Percentiles rank a stretch among this genome's conserved stretches.
These are phyloP conservation scores for Polydrusus tereticollis DNA, from an alignment of 2,888 invertebrate genomes.

Conservation along the genomic window DNA sequence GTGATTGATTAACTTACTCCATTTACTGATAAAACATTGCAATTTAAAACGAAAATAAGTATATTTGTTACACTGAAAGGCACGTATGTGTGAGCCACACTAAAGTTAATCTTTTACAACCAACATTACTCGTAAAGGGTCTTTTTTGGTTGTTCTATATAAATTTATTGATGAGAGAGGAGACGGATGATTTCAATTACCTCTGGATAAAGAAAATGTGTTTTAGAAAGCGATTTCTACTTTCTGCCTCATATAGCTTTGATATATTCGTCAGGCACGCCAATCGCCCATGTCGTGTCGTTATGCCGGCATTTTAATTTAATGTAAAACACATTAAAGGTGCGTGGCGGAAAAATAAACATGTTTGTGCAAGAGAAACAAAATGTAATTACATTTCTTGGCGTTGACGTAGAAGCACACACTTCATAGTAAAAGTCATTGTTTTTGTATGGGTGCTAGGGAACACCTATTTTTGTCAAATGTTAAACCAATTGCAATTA, in stretches of 20 bases:
- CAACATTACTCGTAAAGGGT: slow-evolving; percentile 8
- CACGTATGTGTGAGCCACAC: slow-evolving; percentile 7
- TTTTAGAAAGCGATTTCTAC: slow-evolving; percentile 23
- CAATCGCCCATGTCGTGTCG: too few species aligned
- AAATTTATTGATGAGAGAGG: slow-evolving; percentile 18
- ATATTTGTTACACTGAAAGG: not conserved
- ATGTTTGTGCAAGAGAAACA: not conserved
- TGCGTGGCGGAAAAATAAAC: not conserved
- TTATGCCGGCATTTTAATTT: not conserved
- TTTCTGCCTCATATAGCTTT: not conserved
- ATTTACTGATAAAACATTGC: not conserved
- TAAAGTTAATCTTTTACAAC: not conserved
- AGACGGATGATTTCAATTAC: slow-evolving; percentile 18
- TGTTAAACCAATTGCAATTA: too few species aligned
- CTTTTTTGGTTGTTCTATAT: not conserved
- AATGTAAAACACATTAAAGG: not conserved
- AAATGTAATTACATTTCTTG: too few species aligned
- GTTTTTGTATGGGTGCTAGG: too few species aligned
- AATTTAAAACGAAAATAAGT: not conserved
- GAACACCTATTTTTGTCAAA: too few species aligned
- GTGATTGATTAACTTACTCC: not conserved
- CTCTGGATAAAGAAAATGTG: slow-evolving; percentile 27
- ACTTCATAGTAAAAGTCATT: too few species aligned
- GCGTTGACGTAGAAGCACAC: too few species aligned
- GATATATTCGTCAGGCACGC: not conserved